Conservation (phyloP, 2,888 invertebrate genomes). For the Drosophila nr. perissopoda region DNA sequence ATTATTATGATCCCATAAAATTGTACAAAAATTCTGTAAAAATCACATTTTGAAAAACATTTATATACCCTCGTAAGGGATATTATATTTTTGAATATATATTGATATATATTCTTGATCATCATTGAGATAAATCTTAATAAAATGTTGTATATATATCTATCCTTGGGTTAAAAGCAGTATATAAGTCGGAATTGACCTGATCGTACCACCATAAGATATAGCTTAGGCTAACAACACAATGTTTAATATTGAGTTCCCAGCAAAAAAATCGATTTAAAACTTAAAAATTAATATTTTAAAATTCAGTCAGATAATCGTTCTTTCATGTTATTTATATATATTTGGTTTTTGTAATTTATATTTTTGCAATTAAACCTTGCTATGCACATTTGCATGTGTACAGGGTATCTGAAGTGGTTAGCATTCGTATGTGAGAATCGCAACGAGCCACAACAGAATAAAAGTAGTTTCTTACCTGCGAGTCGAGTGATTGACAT, state of each 20-base stretch:
- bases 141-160: background rate
- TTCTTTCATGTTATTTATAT: background rate
- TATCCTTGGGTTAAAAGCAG: background rate
- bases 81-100: background rate
- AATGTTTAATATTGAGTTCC: background rate
- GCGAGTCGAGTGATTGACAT: slow-evolving; percentile 68
- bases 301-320: background rate
- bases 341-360: background rate
- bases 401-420: slow-evolving; percentile 4
- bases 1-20: background rate
- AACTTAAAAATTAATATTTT: too few relatives aligned
- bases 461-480: slow-evolving; percentile 36
- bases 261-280: background rate
- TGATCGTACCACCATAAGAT: background rate
- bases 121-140: background rate
- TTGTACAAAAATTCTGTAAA: background rate
- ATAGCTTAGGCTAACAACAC: background rate
- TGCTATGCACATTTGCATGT: too few relatives aligned
- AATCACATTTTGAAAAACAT: background rate
- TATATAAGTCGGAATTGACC: background rate
- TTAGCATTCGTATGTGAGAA: background rate
- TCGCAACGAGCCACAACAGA: slow-evolving; percentile 19
- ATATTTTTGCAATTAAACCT: background rate
- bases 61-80: background rate
- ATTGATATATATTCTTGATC: too few relatives aligned